phyloP scores from a whole-genome alignment of 1,140 invertebrate genomes.

The Sweltsa coloradensis region DNA sequence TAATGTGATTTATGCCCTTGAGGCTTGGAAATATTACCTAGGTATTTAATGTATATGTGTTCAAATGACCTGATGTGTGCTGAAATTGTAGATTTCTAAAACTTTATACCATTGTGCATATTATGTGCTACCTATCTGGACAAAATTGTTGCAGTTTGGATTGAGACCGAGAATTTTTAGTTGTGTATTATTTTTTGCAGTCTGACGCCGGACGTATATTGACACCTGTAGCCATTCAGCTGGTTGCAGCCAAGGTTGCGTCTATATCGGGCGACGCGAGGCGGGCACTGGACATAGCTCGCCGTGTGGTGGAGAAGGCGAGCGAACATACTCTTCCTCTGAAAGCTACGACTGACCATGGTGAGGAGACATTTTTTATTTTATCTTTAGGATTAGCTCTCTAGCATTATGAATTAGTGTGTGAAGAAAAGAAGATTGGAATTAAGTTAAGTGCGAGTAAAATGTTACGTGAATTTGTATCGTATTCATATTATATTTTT shows the following conservation, averaged over 20 bases:
- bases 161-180: no score
- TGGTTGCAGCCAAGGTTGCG: slow-evolving; percentile 90
- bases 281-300: slow-evolving; percentile 81
- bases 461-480: background rate
- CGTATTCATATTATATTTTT: background rate
- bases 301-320: slow-evolving; percentile 67
- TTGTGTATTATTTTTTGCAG: slow-evolving; percentile 19
- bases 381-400: no score
- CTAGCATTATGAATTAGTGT: no score
- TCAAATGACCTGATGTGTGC: background rate
- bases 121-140: background rate
- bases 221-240: slow-evolving; percentile 65
- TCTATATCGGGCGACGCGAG: slow-evolving; percentile 87
- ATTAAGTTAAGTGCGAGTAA: background rate
- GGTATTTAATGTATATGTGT: slow-evolving; percentile 2
- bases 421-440: no score
- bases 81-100: background rate
- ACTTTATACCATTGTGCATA: background rate
- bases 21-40: background rate
- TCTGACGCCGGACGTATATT: slow-evolving; percentile 57
- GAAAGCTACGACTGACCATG: slow-evolving; percentile 21
- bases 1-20: background rate
- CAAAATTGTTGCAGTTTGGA: background rate
- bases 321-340: slow-evolving; percentile 13
- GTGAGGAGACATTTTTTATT: slow-evolving; percentile 11